A percentile compares a stretch with the other conserved stretches of the same genome.
Evolutionary conservation across 2,113 vertebrate genomes (phyloP).

Genomic region (Rhombomys opimus): DNA sequence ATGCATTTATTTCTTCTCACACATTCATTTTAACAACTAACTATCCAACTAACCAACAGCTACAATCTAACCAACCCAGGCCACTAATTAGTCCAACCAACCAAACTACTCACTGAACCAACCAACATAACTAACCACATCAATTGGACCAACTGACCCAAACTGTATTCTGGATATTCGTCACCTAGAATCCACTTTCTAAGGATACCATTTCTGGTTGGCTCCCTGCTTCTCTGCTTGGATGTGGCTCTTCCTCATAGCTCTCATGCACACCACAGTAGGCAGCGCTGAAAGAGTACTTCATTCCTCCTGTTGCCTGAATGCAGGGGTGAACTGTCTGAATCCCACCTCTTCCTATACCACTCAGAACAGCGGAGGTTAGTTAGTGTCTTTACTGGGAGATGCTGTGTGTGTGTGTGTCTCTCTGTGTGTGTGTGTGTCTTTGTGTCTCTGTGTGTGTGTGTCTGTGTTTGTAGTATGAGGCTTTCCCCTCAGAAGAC

Average conservation of each 20-base stretch:
- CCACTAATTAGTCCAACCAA: background rate
- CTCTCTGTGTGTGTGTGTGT: background rate
- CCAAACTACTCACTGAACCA: background rate
- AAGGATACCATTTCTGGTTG: background rate
- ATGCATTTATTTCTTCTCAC: background rate
- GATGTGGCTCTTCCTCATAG: background rate
- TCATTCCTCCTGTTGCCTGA: background rate
- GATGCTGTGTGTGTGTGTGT: background rate
- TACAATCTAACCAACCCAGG: background rate
- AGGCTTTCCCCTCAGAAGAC: background rate
- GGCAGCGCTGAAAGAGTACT: background rate
- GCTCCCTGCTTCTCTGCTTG: background rate
- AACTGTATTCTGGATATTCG: background rate
- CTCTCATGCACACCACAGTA: background rate
- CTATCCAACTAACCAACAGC: background rate
- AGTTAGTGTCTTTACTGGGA: background rate
- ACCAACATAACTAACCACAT: background rate
- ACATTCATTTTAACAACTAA: conserved; percentile 30
- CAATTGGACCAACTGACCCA: background rate
- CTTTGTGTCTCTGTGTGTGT: background rate
- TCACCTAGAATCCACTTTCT: background rate
- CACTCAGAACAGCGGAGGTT: background rate
- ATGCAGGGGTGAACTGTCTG: background rate
- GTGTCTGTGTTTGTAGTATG: background rate
- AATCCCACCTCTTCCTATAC: background rate